Percentiles rank a stretch among this genome's conserved stretches.
phyloP scores from a whole-genome alignment of 2,888 invertebrate species.

The Cinara cedri region DNA sequence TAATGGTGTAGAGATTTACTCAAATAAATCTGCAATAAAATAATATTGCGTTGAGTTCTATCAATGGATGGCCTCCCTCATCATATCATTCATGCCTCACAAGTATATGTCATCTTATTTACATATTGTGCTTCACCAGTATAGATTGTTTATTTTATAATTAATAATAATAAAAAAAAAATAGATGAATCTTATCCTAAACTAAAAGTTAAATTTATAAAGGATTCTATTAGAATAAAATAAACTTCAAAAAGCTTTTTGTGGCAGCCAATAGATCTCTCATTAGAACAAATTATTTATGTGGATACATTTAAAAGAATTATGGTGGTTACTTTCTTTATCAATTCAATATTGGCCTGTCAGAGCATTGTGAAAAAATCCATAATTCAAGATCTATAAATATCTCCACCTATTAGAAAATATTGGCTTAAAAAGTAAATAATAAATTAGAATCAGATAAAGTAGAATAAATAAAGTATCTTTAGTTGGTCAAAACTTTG shows the following conservation, averaged over 20 bases:
- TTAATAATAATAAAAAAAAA: conserved; percentile 57
- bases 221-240: conserved; percentile 58
- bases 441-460: too few relatives aligned
- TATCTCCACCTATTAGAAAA: too few relatives aligned
- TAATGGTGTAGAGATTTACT: too few relatives aligned
- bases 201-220: conserved; percentile 31
- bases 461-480: too few relatives aligned
- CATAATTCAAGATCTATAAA: background rate
- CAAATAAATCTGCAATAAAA: too few relatives aligned
- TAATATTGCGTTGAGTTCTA: too few relatives aligned
- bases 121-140: too few relatives aligned
- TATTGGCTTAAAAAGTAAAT: too few relatives aligned
- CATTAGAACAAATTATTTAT: conserved; percentile 60
- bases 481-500: too few relatives aligned
- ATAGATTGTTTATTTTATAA: conserved; percentile 58
- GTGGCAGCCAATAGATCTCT: conserved; percentile 59
- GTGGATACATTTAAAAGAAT: conserved; percentile 60
- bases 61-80: too few relatives aligned
- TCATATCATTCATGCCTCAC: too few relatives aligned
- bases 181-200: conserved; percentile 57
- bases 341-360: conserved; percentile 60
- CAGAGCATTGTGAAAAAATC: conserved; percentile 59
- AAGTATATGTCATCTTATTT: too few relatives aligned
- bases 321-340: conserved; percentile 59
- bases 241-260: conserved; percentile 59